These are phyloP conservation scores for Sclerurus mexicanus DNA, from an alignment of 2,113 vertebrate species.

Conservation along the genomic window DNA sequence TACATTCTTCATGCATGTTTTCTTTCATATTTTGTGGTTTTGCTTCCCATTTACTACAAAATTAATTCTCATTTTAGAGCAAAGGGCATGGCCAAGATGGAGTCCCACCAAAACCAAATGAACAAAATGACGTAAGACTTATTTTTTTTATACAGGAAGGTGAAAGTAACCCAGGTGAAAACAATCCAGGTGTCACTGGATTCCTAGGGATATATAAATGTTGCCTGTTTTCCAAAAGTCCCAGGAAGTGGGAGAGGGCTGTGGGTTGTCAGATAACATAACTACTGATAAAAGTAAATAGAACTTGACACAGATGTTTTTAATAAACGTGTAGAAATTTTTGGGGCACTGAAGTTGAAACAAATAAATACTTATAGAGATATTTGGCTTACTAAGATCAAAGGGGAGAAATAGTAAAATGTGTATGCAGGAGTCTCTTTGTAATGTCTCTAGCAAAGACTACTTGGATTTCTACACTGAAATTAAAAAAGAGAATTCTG, in stretches of 20 bases:
- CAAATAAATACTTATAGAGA: neutral
- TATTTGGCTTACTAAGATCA: accelerated
- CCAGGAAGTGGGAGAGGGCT: neutral
- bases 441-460: neutral
- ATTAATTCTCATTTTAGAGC: constrained; percentile 67
- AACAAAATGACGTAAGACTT: constrained; percentile 49
- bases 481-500: neutral
- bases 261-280: neutral
- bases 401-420: neutral
- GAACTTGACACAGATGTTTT: neutral
- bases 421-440: neutral
- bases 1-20: neutral
- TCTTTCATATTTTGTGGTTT: neutral
- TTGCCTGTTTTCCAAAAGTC: neutral
- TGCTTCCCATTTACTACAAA: neutral
- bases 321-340: neutral
- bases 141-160: neutral
- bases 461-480: neutral
- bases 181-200: neutral
- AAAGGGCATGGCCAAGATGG: constrained; percentile 39
- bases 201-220: neutral
- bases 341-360: neutral
- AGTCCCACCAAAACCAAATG: neutral
- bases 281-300: neutral
- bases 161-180: neutral